A percentile compares a stretch with the other conserved stretches of the same genome.
Conservation (phyloP, 2,113 vertebrate species). For the Psilopogon haemacephalus region DNA sequence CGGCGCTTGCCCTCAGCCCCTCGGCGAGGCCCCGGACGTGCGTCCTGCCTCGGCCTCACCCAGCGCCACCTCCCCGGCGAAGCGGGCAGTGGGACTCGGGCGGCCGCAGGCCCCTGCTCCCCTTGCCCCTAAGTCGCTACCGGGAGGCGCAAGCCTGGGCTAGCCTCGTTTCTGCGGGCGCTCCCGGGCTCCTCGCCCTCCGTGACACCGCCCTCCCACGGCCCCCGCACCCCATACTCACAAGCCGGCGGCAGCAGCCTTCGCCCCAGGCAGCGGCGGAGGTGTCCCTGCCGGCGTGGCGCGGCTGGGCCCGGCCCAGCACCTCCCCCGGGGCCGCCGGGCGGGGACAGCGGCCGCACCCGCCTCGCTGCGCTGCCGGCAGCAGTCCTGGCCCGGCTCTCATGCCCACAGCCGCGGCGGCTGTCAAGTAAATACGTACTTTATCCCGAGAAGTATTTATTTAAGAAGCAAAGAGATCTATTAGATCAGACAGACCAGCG, state of each 20-base stretch:
- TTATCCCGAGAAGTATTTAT: neutral
- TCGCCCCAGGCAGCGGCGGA: neutral
- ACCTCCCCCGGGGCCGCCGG: constrained; percentile 4
- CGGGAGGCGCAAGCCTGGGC: neutral
- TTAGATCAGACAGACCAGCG: too few relatives aligned
- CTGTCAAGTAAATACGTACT: accelerated
- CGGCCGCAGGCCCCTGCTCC: neutral
- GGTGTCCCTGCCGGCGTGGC: neutral
- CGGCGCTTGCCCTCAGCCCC: neutral
- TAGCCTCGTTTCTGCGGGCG: neutral
- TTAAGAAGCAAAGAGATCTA: neutral
- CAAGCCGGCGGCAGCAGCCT: neutral
- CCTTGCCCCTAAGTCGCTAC: too few relatives aligned
- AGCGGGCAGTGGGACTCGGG: too few relatives aligned
- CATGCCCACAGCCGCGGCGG: accelerated
- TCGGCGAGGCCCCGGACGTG: too few relatives aligned
- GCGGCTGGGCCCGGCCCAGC: neutral
- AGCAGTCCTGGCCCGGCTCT: too few relatives aligned
- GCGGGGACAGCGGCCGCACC: neutral
- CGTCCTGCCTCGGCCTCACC: neutral
- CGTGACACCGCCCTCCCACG: neutral
- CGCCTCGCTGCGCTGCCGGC: neutral
- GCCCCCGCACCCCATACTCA: neutral
- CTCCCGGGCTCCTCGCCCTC: too few relatives aligned
- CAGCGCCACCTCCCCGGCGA: accelerated